A percentile compares a stretch with the other conserved stretches of the same genome.
Conservation (phyloP, 1,140 invertebrate species). For the Lucilia cuprina region DNA sequence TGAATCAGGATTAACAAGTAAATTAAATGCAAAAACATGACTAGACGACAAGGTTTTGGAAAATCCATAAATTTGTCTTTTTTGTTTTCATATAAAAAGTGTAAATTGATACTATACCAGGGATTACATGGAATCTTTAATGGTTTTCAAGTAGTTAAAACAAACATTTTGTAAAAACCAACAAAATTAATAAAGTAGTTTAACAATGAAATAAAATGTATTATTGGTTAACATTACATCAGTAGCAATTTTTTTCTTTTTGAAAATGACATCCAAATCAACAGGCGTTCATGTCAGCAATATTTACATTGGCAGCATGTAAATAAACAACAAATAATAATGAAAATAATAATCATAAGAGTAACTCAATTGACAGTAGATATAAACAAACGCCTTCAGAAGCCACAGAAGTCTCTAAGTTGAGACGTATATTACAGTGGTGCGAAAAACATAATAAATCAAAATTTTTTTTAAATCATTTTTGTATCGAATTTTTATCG, state of each 20-base stretch:
- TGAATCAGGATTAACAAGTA: not conserved
- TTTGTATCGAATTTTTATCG: too few species aligned
- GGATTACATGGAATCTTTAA: not conserved
- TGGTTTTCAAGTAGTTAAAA: not conserved
- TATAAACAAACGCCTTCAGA: not conserved
- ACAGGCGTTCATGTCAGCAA: constrained; percentile 25
- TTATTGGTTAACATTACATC: not conserved
- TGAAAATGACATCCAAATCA: not conserved
- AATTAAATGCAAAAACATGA: constrained; percentile 6
- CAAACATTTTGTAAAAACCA: not conserved
- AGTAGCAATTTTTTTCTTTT: not conserved
- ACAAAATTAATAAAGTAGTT: not conserved
- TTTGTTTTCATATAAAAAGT: not conserved
- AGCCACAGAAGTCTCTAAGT: too few species aligned
- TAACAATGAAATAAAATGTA: not conserved
- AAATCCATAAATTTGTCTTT: constrained; percentile 11
- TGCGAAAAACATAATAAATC: too few species aligned
- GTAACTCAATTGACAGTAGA: too few species aligned
- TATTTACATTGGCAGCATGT: constrained; percentile 27
- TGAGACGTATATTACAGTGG: too few species aligned
- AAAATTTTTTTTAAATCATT: too few species aligned
- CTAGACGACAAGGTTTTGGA: constrained; percentile 4
- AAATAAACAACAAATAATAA: constrained; percentile 12
- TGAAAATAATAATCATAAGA: not conserved
- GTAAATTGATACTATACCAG: not conserved